Evolutionary conservation across 1,140 invertebrate species (phyloP).

Genomic region (Chironomus tepperi): DNA sequence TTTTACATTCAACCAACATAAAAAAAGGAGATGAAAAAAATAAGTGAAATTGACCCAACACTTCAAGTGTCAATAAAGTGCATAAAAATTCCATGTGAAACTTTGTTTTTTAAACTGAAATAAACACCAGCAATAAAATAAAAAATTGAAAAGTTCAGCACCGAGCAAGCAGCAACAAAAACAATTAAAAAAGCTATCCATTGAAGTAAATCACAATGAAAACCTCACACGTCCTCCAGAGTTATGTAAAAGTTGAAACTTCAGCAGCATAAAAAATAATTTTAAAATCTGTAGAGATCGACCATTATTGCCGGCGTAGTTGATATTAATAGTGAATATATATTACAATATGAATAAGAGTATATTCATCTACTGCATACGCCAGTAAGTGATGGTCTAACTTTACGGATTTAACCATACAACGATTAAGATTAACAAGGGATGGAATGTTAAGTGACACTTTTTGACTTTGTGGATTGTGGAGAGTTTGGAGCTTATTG

Average conservation of each 20-base stretch:
- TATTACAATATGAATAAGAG: no score
- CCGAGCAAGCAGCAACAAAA: not conserved
- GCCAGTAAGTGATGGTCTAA: slow-evolving; percentile 10
- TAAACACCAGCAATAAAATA: no score
- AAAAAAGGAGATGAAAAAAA: no score
- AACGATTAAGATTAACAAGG: not conserved
- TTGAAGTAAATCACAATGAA: not conserved
- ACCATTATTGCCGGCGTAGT: slow-evolving; percentile 11
- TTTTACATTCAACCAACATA: no score
- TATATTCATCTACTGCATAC: not conserved
- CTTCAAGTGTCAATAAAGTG: no score
- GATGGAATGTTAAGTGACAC: not conserved
- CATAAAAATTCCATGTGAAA: no score
- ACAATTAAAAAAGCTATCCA: not conserved
- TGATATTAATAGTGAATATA: not conserved
- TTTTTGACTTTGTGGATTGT: not conserved
- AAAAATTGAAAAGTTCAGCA: not conserved
- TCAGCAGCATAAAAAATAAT: not conserved
- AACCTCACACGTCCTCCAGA: not conserved
- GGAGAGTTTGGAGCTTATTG: no score
- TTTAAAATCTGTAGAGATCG: not conserved
- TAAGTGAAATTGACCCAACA: no score
- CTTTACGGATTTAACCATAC: not conserved
- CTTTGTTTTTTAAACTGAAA: no score
- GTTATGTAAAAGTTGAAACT: not conserved